Conservation (phyloP, 2,113 vertebrate species). For the Cololabis saira region DNA sequence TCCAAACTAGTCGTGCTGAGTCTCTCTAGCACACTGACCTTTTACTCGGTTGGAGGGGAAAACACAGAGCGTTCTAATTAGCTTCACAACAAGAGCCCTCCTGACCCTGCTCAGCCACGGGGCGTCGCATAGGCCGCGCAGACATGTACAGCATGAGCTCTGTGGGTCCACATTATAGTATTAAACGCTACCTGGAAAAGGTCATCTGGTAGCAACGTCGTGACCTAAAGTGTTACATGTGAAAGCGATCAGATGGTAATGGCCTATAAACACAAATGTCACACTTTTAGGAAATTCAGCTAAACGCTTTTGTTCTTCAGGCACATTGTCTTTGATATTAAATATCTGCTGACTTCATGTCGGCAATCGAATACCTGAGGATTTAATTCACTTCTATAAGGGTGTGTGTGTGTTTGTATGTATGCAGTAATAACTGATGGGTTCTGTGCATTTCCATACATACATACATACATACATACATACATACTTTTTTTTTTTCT, state of each 20-base stretch:
- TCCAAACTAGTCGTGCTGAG: constrained; percentile 22
- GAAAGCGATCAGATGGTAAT: background rate
- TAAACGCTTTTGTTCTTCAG: no score
- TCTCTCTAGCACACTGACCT: constrained; percentile 65
- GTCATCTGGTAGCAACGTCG: constrained; percentile 6
- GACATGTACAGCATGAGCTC: background rate
- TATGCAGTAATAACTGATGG: no score
- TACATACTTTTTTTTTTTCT: no score
- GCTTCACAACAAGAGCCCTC: constrained; percentile 22
- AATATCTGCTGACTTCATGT: no score
- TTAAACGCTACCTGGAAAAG: constrained; percentile 15
- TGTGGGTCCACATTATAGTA: background rate
- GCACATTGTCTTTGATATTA: no score
- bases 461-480: no score
- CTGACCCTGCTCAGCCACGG: constrained; percentile 8
- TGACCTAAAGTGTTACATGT: constrained; percentile 2
- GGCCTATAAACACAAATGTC: background rate
- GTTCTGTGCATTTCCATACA: no score
- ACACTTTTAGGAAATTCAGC: no score
- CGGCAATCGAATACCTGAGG: no score
- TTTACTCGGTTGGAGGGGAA: constrained; percentile 47
- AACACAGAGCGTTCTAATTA: constrained; percentile 50
- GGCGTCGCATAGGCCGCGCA: background rate
- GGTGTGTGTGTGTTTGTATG: no score
- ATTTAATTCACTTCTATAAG: no score